These are phyloP conservation scores for Dermochelys coriacea DNA, from an alignment of 2,797 vertebrate genomes.

Conservation along the genomic window DNA sequence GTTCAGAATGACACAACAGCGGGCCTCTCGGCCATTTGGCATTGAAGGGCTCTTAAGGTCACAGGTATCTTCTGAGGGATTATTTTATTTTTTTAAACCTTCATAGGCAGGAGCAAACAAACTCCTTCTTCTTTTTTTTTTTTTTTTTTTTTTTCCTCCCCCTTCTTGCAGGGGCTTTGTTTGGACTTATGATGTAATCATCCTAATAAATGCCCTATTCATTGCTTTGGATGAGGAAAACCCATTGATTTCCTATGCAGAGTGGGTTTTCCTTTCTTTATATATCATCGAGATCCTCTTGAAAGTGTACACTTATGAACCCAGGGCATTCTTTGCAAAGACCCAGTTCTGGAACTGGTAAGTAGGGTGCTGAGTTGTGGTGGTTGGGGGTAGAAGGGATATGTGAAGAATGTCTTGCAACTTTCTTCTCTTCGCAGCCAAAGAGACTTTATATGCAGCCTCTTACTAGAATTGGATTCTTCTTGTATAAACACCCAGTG, in stretches of 20 bases:
- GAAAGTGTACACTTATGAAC: conserved; percentile 93
- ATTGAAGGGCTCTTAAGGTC: not conserved
- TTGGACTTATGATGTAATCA: conserved; percentile 89
- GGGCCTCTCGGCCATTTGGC: not conserved
- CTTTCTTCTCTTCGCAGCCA: not conserved
- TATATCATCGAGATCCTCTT: conserved; percentile 91
- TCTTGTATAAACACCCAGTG: not conserved
- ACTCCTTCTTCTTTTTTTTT: too few species aligned
- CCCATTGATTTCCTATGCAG: conserved; percentile 85
- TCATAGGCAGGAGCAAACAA: not conserved
- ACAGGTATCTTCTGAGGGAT: not conserved
- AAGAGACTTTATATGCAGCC: not conserved
- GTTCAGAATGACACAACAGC: not conserved
- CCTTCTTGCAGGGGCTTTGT: conserved; percentile 85
- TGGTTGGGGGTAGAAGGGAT: not conserved
- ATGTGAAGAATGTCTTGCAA: not conserved
- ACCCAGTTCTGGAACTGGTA: conserved; percentile 97
- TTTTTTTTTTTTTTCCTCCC: not conserved
- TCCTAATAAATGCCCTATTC: conserved; percentile 92
- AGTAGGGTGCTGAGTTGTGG: conserved; percentile 34
- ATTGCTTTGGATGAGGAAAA: conserved; percentile 92
- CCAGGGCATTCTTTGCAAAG: conserved; percentile 87
- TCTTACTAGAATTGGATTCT: not conserved
- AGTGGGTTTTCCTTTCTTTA: conserved; percentile 91
- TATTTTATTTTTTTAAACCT: not conserved